Percentiles rank a stretch among this genome's conserved stretches.
Evolutionary conservation across 2,888 invertebrate species (phyloP).

Genomic region (Chironomus riparius): DNA sequence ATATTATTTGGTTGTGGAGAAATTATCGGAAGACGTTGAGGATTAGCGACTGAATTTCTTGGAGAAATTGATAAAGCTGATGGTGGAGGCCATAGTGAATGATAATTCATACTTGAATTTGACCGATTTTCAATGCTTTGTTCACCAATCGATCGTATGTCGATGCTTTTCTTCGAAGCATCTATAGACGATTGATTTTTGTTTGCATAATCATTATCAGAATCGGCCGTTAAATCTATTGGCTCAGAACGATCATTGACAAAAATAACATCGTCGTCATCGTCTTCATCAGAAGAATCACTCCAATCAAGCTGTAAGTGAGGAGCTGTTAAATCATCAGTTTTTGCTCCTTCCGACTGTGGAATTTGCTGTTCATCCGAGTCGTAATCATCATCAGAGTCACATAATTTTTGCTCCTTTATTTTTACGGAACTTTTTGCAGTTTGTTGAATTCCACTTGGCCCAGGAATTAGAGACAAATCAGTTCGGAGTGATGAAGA

Average conservation of each 20-base stretch:
- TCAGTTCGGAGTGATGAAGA: not conserved
- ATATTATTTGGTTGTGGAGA: not conserved
- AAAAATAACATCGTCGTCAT: slow-evolving; percentile 29
- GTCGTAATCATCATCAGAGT: not conserved
- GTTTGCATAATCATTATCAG: slow-evolving; percentile 43
- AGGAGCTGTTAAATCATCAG: slow-evolving; percentile 52
- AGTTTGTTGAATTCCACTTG: not conserved
- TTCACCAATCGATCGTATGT: not conserved
- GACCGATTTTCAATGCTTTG: not conserved
- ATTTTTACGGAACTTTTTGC: not conserved
- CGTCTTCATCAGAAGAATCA: slow-evolving; percentile 46
- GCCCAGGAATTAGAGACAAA: slow-evolving; percentile 2
- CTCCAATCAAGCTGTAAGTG: slow-evolving; percentile 72
- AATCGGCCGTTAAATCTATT: slow-evolving; percentile 51
- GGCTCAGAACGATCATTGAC: slow-evolving; percentile 44
- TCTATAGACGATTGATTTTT: not conserved
- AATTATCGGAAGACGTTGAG: too few relatives aligned
- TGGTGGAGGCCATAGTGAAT: not conserved
- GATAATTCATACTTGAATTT: not conserved
- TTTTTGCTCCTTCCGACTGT: not conserved
- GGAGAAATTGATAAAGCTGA: not conserved
- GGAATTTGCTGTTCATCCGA: not conserved
- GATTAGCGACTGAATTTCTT: too few relatives aligned
- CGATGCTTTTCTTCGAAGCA: not conserved
- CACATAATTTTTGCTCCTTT: not conserved